Evolutionary conservation across 1,140 invertebrate genomes (phyloP), one percentile per base, ranked within the genome.

Genomic region (Brachionus paranguensis): DNA sequence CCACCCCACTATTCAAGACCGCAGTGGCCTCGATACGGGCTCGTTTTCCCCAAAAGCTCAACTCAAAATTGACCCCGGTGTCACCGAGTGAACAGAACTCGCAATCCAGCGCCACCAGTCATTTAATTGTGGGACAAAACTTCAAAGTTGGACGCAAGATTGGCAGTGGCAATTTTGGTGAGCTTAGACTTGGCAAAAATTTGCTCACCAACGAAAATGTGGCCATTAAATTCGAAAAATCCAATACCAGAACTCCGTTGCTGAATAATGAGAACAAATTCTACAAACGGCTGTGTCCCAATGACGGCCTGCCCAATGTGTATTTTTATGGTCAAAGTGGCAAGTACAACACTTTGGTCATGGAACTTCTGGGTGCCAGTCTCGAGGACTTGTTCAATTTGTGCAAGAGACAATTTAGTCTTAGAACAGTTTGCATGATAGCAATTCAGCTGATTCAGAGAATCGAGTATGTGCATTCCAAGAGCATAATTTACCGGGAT

Each of bases 301-400:
- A 68, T 45, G 91, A 93, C 93, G 84, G 74, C 3, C 2, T 81
- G 14, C 84, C 84, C 3, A 68, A 79, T 64, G 33, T 72, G 33
- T 65, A 37, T 60, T 70, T 24, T 84, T 84, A 78, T n/a, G 85
- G 89, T 70, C 88, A 88, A 65, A 88, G 89, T 78, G 89, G 89
- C n/a, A 88, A 90, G 76, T 90, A 90, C 68, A 85, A 86, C 65
- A 85, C 83, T 3, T 33, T 87, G 14, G 86, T 87, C 3, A 85
- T 87, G 85, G 86, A 87, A 17, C 60, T 87, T 17, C 60, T 87
- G 20, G 86, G 86, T n/a, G 85, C 86, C 11, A 85, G 64, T 78
- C 45, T 87, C 37, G 85, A 86, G 47, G 85, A 86, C 45, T 72
- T 87, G 72, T 85, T 85, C 41, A 84, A 85, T 68, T 85, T 85